Base-by-base conservation (phyloP, 2,888 invertebrate species). In the Stegana nigrithorax region DNA sequence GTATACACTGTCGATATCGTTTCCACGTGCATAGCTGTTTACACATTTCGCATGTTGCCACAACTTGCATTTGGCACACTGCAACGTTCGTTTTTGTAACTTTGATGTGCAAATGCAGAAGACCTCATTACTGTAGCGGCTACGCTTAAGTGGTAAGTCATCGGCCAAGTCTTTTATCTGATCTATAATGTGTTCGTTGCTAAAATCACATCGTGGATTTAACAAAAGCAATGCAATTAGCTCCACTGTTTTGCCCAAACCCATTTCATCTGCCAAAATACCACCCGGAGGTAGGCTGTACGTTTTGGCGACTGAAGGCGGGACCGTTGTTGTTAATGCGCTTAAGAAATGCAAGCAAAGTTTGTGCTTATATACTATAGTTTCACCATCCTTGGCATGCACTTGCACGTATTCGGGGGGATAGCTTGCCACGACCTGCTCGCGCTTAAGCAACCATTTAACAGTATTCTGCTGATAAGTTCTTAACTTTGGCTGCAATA, bases 211-310 rank as follows among this genome's bases (percentile, higher is more conserved):
- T 62, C 83, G 75, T 2, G 84, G 87, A 81, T 92, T 87, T 2
- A 87, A 81, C 57, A 93, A 81, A 69, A 93, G 88, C 61, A 90
- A 87, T 2, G 91, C 89, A 32, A 93, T 78, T 10, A 93, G 88
- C 84, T 93, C 93, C 0, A 93, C 90, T 0, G 93, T 93, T 86
- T 93, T 93, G 0, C 93, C 93, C 23, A 93, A 85, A 0, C 93
- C 93, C 93, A 93, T 93, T 85, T 93, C 93, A 82, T 93, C 93
- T 1, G 92, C 92, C 51, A 93, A 84, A 66, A 93, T 92, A 1
- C 93, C 93, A 12, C 92, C 92, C 1, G 87, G 88, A 6, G 88
- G 86, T 17, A 86, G 68, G 2, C 81, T 69, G 2, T n/a, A n/a
- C n/a, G n/a, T n/a, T n/a, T n/a, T n/a, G n/a, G n/a, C n/a, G n/a